phyloP scores from a whole-genome alignment of 2,888 invertebrate genomes.

The Lithosia quadra region DNA sequence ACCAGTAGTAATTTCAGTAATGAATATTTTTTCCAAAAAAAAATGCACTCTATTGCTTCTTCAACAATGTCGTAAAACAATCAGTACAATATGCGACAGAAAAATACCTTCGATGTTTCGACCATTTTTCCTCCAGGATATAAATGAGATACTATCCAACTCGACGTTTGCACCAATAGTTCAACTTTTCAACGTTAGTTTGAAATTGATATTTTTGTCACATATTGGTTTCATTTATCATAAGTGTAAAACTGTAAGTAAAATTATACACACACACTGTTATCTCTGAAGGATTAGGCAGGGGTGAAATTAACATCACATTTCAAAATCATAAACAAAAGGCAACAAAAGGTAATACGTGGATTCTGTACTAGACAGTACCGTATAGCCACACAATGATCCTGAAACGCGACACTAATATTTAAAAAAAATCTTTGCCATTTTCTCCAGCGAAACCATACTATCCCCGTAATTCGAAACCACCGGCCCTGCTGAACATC shows the following conservation, averaged over 20 bases:
- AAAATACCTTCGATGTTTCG: conserved; percentile 3
- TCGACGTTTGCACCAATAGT: not conserved
- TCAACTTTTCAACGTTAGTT: not conserved
- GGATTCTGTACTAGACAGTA: too few species aligned
- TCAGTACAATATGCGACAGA: not conserved
- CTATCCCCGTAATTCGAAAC: conserved; percentile 3
- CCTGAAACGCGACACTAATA: too few species aligned
- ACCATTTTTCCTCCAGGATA: conserved; percentile 4
- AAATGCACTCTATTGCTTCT: too few species aligned
- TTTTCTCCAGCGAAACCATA: not conserved
- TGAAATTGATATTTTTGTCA: not conserved
- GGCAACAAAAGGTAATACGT: too few species aligned
- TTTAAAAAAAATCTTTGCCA: not conserved
- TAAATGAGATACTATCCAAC: not conserved
- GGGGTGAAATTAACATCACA: not conserved
- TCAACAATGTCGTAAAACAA: not conserved
- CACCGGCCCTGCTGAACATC: conserved; percentile 6
- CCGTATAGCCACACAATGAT: too few species aligned
- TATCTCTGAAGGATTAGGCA: not conserved
- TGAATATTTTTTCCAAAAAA: too few species aligned
- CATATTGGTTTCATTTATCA: not conserved
- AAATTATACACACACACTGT: not conserved
- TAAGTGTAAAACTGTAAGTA: not conserved
- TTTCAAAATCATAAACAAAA: too few species aligned
- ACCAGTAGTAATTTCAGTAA: too few species aligned